These are phyloP conservation scores for Pogonognathellus flavescens DNA, from an alignment of 1,140 invertebrate genomes.

Conservation along the genomic window DNA sequence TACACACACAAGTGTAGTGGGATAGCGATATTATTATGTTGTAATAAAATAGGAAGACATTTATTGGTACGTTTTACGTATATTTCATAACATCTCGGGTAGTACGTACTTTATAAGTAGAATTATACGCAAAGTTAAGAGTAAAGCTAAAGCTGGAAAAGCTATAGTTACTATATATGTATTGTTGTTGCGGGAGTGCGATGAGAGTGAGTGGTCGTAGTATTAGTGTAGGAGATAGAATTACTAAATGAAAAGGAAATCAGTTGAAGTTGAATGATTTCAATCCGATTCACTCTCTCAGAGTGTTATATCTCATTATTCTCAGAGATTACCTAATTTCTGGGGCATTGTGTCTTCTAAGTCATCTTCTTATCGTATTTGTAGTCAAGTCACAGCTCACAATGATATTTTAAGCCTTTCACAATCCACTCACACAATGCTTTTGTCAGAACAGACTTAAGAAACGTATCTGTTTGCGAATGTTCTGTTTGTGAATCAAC, in stretches of 20 bases:
- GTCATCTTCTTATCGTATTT: constrained; percentile 5
- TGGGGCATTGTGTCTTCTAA: constrained; percentile 33
- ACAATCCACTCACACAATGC: neutral
- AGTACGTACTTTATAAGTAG: neutral
- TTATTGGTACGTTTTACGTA: neutral
- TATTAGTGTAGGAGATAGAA: too few species aligned
- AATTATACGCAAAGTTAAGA: neutral
- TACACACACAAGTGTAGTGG: too few species aligned
- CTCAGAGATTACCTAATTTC: constrained; percentile 25
- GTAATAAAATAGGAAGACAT: too few species aligned
- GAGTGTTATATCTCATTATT: constrained; percentile 19
- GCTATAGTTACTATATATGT: too few species aligned
- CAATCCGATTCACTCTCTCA: constrained; percentile 8
- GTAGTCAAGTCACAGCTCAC: neutral
- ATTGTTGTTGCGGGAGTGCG: too few species aligned
- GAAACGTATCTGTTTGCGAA: too few species aligned
- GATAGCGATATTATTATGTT: too few species aligned
- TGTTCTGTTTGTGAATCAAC: too few species aligned
- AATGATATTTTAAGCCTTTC: constrained; percentile 21
- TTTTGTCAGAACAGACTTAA: too few species aligned
- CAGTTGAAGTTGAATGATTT: constrained; percentile 4
- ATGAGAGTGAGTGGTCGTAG: too few species aligned
- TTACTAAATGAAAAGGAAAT: neutral
- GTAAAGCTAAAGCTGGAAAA: too few species aligned
- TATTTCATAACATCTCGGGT: neutral